Percentiles rank a stretch among this genome's conserved stretches.
Conservation (phyloP, 2,113 vertebrate species). For the Chaetura pelagica region DNA sequence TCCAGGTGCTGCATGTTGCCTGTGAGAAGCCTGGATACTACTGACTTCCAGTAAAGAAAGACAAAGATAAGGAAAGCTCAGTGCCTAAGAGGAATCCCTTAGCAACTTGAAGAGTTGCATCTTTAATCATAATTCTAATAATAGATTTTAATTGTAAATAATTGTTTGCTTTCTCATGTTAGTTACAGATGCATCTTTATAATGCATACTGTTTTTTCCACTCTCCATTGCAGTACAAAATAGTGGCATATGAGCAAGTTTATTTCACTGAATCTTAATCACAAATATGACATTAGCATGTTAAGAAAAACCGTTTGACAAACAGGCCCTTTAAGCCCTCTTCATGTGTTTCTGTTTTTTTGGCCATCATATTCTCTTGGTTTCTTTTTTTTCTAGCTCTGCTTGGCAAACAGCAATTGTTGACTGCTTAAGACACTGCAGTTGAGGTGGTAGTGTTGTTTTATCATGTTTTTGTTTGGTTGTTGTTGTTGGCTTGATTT, state of each 20-base stretch:
- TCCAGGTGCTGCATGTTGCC: neutral
- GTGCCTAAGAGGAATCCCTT: neutral
- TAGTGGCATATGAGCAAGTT: neutral
- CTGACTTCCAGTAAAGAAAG: neutral
- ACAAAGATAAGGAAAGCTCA: neutral
- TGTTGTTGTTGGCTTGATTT: too few species aligned
- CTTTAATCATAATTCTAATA: neutral
- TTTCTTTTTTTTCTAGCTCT: neutral
- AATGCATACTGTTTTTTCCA: neutral
- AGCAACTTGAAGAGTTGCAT: neutral
- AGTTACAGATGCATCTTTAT: neutral
- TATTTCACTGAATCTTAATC: neutral
- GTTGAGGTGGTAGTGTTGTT: neutral
- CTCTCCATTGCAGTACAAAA: neutral
- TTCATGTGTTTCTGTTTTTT: neutral
- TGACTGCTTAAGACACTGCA: neutral
- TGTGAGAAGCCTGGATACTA: neutral
- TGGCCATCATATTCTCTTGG: neutral
- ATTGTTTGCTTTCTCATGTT: neutral
- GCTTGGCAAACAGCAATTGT: neutral
- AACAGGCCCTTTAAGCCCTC: neutral
- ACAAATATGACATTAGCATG: accelerated
- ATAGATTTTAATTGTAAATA: neutral
- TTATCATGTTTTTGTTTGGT: neutral
- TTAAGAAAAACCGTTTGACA: neutral